Evolutionary conservation across 2,888 invertebrate species (phyloP).

Genomic region (Aspidiotus rigidus): DNA sequence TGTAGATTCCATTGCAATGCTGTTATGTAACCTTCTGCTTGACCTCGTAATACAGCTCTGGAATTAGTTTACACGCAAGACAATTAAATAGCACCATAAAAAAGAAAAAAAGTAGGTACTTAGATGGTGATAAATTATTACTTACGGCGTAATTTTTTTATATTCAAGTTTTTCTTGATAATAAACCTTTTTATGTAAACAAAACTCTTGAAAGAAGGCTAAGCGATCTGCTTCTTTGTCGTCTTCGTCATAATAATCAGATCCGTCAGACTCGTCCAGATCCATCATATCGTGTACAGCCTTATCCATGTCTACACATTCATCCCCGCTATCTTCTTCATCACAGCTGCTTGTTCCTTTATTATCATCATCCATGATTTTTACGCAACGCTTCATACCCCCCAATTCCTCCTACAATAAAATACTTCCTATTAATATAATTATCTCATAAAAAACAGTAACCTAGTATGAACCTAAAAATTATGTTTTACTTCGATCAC

Average conservation of each 20-base stretch:
- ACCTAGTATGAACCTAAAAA: not conserved
- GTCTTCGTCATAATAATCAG: conserved; percentile 39
- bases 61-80: not conserved
- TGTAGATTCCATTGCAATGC: conserved; percentile 94
- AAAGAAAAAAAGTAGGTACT: not conserved
- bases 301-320: conserved; percentile 40
- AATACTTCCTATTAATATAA: too few species aligned
- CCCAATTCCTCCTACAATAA: not conserved
- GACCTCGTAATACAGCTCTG: conserved; percentile 50
- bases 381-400: too few species aligned
- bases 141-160: conserved; percentile 39
- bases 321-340: conserved; percentile 32
- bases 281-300: conserved; percentile 32
- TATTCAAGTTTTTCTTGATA: conserved; percentile 74
- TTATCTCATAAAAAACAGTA: not conserved
- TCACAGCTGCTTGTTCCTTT: not conserved
- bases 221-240: conserved; percentile 32
- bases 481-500: conserved; percentile 41
- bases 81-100: not conserved
- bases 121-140: not conserved
- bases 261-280: conserved; percentile 41
- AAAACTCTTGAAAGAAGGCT: conserved; percentile 58
- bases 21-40: conserved; percentile 79
- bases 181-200: conserved; percentile 77
- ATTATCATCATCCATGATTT: too few species aligned